Evolutionary conservation across 2,888 invertebrate species (phyloP).

Genomic region (Acheta domesticus): DNA sequence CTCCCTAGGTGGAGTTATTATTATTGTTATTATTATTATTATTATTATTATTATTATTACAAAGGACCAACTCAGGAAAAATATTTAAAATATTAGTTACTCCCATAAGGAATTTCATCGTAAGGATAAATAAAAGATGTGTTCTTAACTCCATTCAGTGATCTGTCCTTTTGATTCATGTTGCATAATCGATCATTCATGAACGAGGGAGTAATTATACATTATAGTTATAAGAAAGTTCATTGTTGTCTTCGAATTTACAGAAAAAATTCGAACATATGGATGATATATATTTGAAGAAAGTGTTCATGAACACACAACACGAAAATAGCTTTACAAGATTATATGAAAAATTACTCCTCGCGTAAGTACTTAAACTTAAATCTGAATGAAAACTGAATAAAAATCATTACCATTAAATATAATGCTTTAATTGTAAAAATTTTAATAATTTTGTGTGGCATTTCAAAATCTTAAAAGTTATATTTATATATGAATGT

Average conservation of each 20-base stretch:
- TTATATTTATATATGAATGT: neutral
- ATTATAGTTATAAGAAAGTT: neutral
- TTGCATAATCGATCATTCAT: neutral
- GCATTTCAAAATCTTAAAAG: neutral
- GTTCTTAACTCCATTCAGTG: too few species aligned
- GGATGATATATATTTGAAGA: constrained; percentile 52
- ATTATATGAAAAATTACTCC: constrained; percentile 37
- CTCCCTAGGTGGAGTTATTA: too few species aligned
- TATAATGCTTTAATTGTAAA: neutral
- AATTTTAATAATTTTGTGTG: neutral
- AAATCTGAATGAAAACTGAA: too few species aligned
- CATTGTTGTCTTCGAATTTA: constrained; percentile 11
- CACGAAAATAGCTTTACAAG: constrained; percentile 36
- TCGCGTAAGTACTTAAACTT: constrained; percentile 35
- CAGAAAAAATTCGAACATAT: constrained; percentile 50
- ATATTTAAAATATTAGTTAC: too few species aligned
- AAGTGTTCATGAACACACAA: constrained; percentile 46
- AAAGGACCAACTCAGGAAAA: too few species aligned
- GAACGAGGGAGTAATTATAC: neutral
- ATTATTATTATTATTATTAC: too few species aligned
- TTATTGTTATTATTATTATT: neutral
- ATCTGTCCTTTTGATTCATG: too few species aligned
- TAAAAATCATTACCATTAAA: neutral
- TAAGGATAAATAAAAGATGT: too few species aligned
- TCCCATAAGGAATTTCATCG: too few species aligned